Conservation (phyloP, 2,888 invertebrate genomes). For the Pammene fasciana region DNA sequence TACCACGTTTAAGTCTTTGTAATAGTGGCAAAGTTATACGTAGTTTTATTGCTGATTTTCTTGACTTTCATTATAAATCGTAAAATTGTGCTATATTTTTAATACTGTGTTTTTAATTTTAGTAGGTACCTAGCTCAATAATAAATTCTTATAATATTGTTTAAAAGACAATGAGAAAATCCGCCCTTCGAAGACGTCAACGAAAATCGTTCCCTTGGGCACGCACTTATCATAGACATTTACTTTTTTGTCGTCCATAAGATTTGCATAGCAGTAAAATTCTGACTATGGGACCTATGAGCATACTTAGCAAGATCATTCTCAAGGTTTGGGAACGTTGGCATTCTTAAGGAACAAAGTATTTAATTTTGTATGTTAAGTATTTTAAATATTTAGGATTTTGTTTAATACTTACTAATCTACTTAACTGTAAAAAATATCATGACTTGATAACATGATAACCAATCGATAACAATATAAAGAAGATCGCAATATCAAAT, state of each 20-base stretch:
- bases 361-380: conserved; percentile 6
- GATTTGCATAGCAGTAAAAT: conserved; percentile 82
- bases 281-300: conserved; percentile 44
- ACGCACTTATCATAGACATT: conserved; percentile 81
- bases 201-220: conserved; percentile 71
- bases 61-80: too few species aligned
- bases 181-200: conserved; percentile 48
- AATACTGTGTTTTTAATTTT: too few species aligned
- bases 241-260: conserved; percentile 84
- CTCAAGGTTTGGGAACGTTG: conserved; percentile 72
- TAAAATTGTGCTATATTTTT: too few species aligned
- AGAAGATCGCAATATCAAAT: too few species aligned
- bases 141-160: background rate
- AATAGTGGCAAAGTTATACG: too few species aligned
- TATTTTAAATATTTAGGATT: background rate
- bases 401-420: too few species aligned
- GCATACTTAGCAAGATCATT: conserved; percentile 71
- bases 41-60: too few species aligned
- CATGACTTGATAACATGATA: too few species aligned
- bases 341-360: conserved; percentile 63
- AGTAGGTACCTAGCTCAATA: too few species aligned
- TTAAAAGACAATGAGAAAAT: conserved; percentile 53
- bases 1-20: too few species aligned
- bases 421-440: too few species aligned
- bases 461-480: too few species aligned